These are phyloP conservation scores for Microcebus griseorufus DNA, from an alignment of 2,113 vertebrate species.

Conservation along the genomic window DNA sequence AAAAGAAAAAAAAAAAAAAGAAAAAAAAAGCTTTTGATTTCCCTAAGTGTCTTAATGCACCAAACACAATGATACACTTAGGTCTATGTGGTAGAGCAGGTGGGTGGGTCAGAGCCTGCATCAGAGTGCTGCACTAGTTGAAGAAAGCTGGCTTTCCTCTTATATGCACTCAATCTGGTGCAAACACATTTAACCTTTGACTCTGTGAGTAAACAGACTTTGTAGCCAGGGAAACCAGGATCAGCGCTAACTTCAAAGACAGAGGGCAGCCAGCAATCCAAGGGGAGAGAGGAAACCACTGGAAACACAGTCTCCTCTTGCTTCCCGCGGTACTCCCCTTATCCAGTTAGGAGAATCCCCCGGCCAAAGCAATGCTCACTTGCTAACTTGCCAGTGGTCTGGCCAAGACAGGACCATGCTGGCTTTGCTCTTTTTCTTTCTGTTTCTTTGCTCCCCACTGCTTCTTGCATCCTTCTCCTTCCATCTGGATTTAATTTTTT, in stretches of 20 bases:
- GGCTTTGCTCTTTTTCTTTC: neutral
- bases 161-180: neutral
- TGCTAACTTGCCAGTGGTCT: neutral
- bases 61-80: no score
- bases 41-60: neutral
- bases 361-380: neutral
- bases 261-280: neutral
- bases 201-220: neutral
- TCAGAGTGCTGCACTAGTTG: accelerated
- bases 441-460: neutral
- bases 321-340: accelerated
- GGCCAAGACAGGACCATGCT: neutral
- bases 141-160: neutral
- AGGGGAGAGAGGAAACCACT: neutral
- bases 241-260: neutral
- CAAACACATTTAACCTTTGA: neutral
- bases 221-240: neutral
- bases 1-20: no score
- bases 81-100: neutral
- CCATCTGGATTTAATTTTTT: neutral
- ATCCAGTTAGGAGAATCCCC: no score
- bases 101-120: neutral
- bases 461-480: neutral
- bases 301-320: neutral
- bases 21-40: neutral